phyloP scores from a whole-genome alignment of 2,113 vertebrate species.

The Mus pahari region DNA sequence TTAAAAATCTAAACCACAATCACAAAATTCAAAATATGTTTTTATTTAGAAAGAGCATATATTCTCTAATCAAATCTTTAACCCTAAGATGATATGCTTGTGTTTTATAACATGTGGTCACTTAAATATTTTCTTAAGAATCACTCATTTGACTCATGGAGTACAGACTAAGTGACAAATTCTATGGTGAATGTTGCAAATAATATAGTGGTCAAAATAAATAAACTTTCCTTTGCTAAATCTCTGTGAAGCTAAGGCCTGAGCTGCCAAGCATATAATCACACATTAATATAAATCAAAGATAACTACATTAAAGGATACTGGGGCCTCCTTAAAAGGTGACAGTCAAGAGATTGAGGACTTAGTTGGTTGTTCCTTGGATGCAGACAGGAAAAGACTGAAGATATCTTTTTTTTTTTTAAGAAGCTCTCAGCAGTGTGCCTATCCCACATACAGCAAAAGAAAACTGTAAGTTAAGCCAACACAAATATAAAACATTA shows the following conservation, averaged over 20 bases:
- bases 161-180: background rate
- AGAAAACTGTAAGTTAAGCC: too few species aligned
- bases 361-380: too few species aligned
- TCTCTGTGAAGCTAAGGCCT: background rate
- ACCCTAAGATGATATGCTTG: background rate
- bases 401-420: too few species aligned
- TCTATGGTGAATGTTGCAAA: background rate
- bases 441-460: background rate
- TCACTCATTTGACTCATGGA: background rate
- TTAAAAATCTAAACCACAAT: background rate
- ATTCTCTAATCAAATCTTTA: slow-evolving; percentile 1
- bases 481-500: background rate
- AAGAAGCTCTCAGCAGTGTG: background rate
- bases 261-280: background rate
- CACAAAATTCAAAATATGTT: background rate
- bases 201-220: background rate
- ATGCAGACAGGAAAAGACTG: background rate
- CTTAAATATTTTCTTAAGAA: background rate
- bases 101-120: background rate
- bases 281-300: background rate
- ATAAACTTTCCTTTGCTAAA: background rate
- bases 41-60: background rate
- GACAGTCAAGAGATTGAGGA: background rate
- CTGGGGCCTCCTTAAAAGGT: background rate
- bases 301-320: background rate